phyloP scores from a whole-genome alignment of 2,113 vertebrate genomes.

The Sturnira hondurensis region DNA sequence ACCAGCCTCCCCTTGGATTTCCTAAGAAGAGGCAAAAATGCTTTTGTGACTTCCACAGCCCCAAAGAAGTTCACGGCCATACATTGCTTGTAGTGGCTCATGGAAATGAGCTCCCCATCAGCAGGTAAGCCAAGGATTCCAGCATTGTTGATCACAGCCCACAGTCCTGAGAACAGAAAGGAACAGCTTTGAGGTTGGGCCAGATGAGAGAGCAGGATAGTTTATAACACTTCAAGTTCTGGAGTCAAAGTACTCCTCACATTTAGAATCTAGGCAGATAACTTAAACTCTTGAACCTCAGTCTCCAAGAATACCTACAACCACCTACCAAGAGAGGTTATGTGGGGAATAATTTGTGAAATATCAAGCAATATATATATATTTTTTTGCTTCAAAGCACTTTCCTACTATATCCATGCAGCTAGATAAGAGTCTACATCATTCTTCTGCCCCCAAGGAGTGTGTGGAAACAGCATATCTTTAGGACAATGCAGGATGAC shows the following conservation, averaged over 20 bases:
- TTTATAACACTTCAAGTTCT: background rate
- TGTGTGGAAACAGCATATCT: background rate
- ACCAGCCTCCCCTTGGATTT: conserved; percentile 86
- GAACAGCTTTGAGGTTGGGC: background rate
- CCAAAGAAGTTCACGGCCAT: conserved; percentile 92
- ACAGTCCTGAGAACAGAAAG: conserved; percentile 84
- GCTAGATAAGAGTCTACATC: background rate
- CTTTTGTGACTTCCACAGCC: conserved; percentile 84
- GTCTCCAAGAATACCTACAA: background rate
- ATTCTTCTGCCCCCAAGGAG: background rate
- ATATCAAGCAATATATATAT: background rate
- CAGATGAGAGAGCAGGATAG: background rate
- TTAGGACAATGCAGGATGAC: background rate
- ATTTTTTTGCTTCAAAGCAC: background rate
- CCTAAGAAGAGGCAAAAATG: conserved; percentile 87
- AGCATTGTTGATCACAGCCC: conserved; percentile 91
- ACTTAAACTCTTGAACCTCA: background rate
- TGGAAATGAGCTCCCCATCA: conserved; percentile 85
- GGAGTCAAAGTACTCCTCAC: background rate
- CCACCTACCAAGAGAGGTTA: no score
- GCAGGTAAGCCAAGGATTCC: conserved; percentile 80
- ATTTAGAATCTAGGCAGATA: background rate
- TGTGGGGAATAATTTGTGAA: background rate
- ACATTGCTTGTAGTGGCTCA: conserved; percentile 78
- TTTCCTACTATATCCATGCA: background rate